phyloP scores from a whole-genome alignment of 2,797 vertebrate species.

The Anguilla pacifica region DNA sequence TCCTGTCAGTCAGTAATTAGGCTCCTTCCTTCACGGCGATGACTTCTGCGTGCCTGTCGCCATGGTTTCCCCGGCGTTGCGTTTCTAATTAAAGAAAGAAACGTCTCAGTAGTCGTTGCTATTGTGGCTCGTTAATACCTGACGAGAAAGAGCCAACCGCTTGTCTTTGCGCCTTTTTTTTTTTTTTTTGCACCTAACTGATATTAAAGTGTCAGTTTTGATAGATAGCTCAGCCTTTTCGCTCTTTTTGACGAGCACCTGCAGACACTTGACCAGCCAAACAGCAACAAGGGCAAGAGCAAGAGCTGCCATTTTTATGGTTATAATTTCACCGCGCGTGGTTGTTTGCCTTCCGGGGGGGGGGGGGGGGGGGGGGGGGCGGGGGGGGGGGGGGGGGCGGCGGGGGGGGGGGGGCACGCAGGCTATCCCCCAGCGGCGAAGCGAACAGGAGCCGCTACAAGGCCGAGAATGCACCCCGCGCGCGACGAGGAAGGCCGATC shows the following conservation, averaged over 20 bases:
- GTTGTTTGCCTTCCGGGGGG: neutral
- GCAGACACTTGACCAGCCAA: neutral
- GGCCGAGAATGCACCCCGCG: conserved; percentile 5
- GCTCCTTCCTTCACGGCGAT: neutral
- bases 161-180: neutral
- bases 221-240: neutral
- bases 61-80: neutral
- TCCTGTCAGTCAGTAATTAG: neutral
- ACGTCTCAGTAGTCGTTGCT: neutral
- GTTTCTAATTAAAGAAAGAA: neutral
- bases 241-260: neutral
- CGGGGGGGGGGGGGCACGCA: neutral
- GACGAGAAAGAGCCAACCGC: neutral
- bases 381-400: too few species aligned
- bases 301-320: neutral
- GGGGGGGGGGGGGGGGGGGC: too few species aligned
- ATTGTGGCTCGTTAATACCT: neutral
- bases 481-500: neutral
- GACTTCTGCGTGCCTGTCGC: neutral
- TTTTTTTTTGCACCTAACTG: neutral
- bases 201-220: neutral
- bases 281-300: neutral
- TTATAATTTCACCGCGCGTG: neutral
- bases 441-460: neutral
- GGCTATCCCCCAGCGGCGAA: neutral